Evolutionary conservation across 53 echinoderm and acorn worm genomes (phyloP).

Genomic region (Hippasteria phrygiana): DNA sequence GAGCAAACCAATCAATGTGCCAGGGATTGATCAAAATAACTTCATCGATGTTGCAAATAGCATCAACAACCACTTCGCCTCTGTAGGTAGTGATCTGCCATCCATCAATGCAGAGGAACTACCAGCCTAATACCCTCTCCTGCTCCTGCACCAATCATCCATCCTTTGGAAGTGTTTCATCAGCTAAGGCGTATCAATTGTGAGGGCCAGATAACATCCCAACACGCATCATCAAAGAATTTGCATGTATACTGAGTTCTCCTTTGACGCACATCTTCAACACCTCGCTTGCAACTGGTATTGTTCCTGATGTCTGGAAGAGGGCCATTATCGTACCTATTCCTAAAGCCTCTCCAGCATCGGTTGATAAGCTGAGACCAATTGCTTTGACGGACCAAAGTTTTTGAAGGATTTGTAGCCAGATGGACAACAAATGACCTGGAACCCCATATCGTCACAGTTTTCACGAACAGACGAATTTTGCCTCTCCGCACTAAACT

Average conservation of each 20-base stretch:
- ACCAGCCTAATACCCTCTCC: conserved; percentile 42
- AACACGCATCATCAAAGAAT: conserved; percentile 24
- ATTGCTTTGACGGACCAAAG: conserved; percentile 28
- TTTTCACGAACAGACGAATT: too few relatives aligned
- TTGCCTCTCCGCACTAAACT: too few relatives aligned
- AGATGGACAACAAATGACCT: conserved; percentile 12
- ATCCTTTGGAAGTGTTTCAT: conserved; percentile 38
- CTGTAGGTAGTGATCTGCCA: conserved; percentile 28
- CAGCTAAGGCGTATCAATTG: conserved; percentile 18
- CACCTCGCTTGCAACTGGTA: not conserved
- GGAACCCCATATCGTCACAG: too few relatives aligned
- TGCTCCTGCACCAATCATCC: conserved; percentile 5
- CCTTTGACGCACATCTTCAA: conserved; percentile 22
- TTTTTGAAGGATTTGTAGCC: conserved; percentile 20
- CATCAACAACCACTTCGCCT: conserved; percentile 3
- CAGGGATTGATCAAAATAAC: too few relatives aligned
- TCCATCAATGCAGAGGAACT: conserved; percentile 5
- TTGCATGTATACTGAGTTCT: not conserved
- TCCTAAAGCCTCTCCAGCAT: conserved; percentile 10
- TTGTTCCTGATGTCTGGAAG: conserved; percentile 16
- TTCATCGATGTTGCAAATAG: conserved; percentile 2
- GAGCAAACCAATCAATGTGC: not conserved
- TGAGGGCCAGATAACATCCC: conserved; percentile 51
- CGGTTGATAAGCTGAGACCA: conserved; percentile 31
- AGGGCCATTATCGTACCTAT: conserved; percentile 9